A percentile compares a stretch with the other conserved stretches of the same genome.
Conservation (phyloP, 2,888 invertebrate species). For the Phymatocera aterrima region DNA sequence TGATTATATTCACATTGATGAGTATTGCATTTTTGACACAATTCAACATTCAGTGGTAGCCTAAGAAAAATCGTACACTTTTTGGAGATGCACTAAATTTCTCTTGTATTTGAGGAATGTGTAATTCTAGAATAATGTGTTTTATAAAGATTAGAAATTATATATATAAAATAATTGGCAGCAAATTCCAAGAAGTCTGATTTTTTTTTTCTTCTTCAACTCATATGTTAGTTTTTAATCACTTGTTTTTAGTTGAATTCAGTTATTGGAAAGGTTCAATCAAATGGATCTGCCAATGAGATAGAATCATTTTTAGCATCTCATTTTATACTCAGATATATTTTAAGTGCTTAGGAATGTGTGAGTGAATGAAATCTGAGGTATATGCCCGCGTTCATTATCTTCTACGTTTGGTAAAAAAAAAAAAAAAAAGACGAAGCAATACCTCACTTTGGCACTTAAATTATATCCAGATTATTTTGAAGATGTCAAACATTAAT, state of each 20-base stretch:
- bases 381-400: background rate
- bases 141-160: background rate
- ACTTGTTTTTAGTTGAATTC: background rate
- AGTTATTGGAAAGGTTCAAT: background rate
- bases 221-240: conserved; percentile 20
- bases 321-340: background rate
- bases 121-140: background rate
- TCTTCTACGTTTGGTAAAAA: no score
- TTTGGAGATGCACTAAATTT: conserved; percentile 13
- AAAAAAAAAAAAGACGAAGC: background rate
- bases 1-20: background rate
- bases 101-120: background rate
- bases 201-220: background rate
- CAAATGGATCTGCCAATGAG: background rate
- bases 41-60: background rate
- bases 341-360: background rate
- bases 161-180: background rate
- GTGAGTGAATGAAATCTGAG: background rate
- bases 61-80: background rate
- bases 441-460: background rate
- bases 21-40: background rate
- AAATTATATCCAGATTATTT: conserved; percentile 2
- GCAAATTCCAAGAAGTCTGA: conserved; percentile 24
- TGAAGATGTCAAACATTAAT: background rate
- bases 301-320: background rate